A percentile compares a stretch with the other conserved stretches of the same genome.
phyloP scores from a whole-genome alignment of 2,888 invertebrate species.

The Ceratothoa steindachneri region DNA sequence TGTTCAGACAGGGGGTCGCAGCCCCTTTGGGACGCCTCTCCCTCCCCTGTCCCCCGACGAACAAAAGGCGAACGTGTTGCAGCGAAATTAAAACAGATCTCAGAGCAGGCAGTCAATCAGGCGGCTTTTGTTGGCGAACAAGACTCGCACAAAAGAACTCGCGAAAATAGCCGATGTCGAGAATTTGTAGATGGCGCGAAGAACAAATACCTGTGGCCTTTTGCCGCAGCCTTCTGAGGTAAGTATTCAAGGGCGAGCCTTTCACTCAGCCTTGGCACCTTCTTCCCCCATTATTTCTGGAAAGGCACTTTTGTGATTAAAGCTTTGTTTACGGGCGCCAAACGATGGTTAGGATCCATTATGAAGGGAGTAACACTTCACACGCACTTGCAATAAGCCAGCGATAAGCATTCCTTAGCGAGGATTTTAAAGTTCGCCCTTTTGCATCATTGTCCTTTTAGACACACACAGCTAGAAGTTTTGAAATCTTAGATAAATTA shows the following conservation, averaged over 20 bases:
- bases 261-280: background rate
- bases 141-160: constrained; percentile 33
- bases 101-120: constrained; percentile 40
- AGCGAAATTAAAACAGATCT: constrained; percentile 48
- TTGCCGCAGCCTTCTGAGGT: background rate
- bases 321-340: background rate
- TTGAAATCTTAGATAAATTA: no score
- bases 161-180: constrained; percentile 31
- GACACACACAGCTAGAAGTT: no score
- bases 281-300: no score
- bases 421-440: no score
- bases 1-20: constrained; percentile 36
- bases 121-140: constrained; percentile 37
- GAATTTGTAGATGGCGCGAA: constrained; percentile 46
- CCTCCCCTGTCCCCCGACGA: constrained; percentile 26
- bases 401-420: no score
- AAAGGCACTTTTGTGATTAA: no score
- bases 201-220: constrained; percentile 43
- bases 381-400: no score
- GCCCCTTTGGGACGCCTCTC: constrained; percentile 13
- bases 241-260: background rate
- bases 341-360: no score
- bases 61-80: constrained; percentile 47
- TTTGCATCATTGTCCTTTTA: no score
- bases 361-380: no score